phyloP scores from a whole-genome alignment of 2,797 vertebrate genomes.

The Chiroxiphia lanceolata region DNA sequence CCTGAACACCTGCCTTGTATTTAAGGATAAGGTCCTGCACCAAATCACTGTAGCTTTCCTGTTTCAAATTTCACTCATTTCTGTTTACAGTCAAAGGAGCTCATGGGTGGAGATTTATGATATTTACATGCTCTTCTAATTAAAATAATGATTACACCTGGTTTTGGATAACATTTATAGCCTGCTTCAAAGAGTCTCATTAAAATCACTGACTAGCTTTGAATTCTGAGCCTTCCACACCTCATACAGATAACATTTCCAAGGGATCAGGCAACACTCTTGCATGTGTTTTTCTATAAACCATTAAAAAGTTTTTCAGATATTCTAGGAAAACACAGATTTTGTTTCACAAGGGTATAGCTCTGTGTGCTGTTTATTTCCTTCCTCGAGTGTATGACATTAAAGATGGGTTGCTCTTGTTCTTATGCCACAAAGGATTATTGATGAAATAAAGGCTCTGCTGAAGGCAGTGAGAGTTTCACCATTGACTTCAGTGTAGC shows the following conservation, averaged over 20 bases:
- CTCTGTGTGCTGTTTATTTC: not conserved
- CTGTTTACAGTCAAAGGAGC: conserved; percentile 38
- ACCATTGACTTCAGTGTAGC: not conserved
- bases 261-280: not conserved
- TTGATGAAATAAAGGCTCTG: conserved; percentile 8
- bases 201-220: conserved; percentile 1
- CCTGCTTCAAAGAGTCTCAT: not conserved
- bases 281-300: not conserved
- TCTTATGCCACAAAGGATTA: not conserved
- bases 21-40: not conserved
- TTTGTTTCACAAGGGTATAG: not conserved
- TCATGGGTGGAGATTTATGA: conserved; percentile 28
- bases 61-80: conserved; percentile 2
- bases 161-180: conserved; percentile 32
- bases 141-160: conserved; percentile 49
- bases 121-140: conserved; percentile 52
- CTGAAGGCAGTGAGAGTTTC: conserved; percentile 18
- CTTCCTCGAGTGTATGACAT: not conserved
- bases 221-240: not conserved
- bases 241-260: not conserved
- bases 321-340: not conserved
- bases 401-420: not conserved
- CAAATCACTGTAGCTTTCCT: not conserved
- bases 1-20: not conserved
- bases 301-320: not conserved